Percentiles rank a stretch among this genome's conserved stretches.
phyloP scores from a whole-genome alignment of 1,140 invertebrate genomes.

The Zaprionus lachaisei region DNA sequence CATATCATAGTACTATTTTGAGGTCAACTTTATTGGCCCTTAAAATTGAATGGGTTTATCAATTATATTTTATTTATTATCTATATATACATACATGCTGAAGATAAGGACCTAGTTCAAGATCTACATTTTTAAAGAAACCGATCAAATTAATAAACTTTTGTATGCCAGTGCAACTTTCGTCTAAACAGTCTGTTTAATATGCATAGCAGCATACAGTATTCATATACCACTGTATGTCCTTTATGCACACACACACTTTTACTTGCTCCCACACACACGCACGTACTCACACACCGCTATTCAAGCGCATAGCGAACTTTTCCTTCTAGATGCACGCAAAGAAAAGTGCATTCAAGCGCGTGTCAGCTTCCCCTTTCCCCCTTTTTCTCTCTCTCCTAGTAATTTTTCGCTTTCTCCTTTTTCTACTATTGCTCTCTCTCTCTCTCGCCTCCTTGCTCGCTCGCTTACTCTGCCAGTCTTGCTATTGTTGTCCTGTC shows the following conservation, averaged over 20 bases:
- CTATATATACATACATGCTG: no score
- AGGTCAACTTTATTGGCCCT: no score
- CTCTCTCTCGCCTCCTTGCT: neutral
- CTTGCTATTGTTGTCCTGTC: neutral
- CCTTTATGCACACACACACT: constrained; percentile 2
- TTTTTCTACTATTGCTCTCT: neutral
- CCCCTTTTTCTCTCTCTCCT: neutral
- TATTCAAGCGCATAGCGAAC: constrained; percentile 24
- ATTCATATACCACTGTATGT: constrained; percentile 17
- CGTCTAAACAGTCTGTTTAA: neutral
- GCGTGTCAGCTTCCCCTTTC: neutral
- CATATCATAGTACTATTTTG: no score
- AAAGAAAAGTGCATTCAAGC: constrained; percentile 53
- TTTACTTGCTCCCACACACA: neutral
- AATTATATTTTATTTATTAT: no score
- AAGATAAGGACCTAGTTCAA: neutral
- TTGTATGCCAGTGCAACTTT: neutral
- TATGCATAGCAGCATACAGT: neutral
- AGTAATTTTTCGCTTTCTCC: neutral
- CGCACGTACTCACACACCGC: neutral
- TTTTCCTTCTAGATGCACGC: constrained; percentile 38
- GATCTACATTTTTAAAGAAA: neutral
- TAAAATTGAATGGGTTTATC: no score
- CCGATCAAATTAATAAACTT: neutral
- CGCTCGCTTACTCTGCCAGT: neutral